Evolutionary conservation across 2,113 vertebrate genomes (phyloP).

Genomic region (Barnardius zonarius): DNA sequence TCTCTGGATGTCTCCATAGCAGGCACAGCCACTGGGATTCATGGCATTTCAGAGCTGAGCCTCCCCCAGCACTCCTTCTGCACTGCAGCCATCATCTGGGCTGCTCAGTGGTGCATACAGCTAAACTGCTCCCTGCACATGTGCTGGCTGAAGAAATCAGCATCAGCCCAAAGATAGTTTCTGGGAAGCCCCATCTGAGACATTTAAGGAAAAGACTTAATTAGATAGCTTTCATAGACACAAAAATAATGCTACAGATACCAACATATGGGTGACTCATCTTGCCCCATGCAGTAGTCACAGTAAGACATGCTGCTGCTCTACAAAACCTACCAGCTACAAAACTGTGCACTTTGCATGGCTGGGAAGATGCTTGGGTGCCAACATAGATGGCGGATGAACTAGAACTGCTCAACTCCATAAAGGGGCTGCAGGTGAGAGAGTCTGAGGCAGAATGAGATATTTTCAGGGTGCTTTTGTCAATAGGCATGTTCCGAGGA

Average conservation of each 20-base stretch:
- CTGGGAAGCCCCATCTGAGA: background rate
- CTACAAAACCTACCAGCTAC: background rate
- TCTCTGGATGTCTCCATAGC: background rate
- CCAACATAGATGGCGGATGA: background rate
- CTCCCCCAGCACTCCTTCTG: background rate
- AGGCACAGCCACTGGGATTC: accelerated
- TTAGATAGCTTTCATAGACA: background rate
- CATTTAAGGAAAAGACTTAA: background rate
- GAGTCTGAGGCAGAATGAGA: background rate
- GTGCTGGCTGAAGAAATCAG: background rate
- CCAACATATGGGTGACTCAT: background rate
- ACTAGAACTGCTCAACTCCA: background rate
- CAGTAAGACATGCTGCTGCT: background rate
- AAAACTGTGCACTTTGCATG: background rate
- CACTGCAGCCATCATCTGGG: background rate
- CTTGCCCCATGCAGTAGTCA: background rate
- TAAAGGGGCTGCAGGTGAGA: background rate
- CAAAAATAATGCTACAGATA: background rate
- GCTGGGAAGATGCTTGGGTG: background rate
- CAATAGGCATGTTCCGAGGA: background rate
- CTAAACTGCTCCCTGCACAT: background rate
- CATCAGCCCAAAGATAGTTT: background rate
- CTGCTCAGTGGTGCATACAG: accelerated
- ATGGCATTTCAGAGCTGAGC: background rate
- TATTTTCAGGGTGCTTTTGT: background rate